Evolutionary conservation across 2,113 vertebrate genomes (phyloP).

Genomic region (Poeciliopsis prolifica): DNA sequence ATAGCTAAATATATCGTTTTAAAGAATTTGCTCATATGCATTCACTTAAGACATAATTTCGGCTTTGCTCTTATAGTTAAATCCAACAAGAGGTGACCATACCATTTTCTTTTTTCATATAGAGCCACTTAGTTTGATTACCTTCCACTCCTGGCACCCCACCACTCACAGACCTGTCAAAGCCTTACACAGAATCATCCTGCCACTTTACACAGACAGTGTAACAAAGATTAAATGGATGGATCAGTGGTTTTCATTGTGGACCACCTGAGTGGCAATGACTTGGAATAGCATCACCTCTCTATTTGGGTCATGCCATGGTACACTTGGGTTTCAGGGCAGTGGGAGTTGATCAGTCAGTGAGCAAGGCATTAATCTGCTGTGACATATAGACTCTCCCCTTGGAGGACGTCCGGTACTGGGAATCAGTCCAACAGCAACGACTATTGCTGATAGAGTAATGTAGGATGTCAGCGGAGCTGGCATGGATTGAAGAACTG

Average conservation of each 20-base stretch:
- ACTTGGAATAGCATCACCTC: conserved; percentile 61
- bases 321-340: conserved; percentile 61
- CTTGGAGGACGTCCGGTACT: conserved; percentile 70
- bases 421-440: conserved; percentile 76
- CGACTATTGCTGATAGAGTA: conserved; percentile 65
- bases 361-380: conserved; percentile 79
- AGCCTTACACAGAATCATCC: conserved; percentile 24
- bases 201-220: conserved; percentile 40
- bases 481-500: conserved; percentile 59
- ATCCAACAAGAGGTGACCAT: conserved; percentile 53
- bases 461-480: conserved; percentile 64
- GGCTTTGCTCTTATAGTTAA: conserved; percentile 53
- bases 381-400: conserved; percentile 75
- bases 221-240: conserved; percentile 63
- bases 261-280: conserved; percentile 70
- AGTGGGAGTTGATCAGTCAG: conserved; percentile 77
- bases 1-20: conserved; percentile 27
- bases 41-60: conserved; percentile 34
- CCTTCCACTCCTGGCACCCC: conserved; percentile 36
- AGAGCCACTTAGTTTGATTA: conserved; percentile 74
- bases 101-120: conserved; percentile 65
- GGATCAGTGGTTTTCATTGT: conserved; percentile 54
- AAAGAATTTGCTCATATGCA: conserved; percentile 13
- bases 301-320: conserved; percentile 71
- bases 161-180: conserved; percentile 31